These are phyloP conservation scores for Mormyrus hasselquistii DNA, from an alignment of 2,797 vertebrate genomes.

Conservation along the genomic window DNA sequence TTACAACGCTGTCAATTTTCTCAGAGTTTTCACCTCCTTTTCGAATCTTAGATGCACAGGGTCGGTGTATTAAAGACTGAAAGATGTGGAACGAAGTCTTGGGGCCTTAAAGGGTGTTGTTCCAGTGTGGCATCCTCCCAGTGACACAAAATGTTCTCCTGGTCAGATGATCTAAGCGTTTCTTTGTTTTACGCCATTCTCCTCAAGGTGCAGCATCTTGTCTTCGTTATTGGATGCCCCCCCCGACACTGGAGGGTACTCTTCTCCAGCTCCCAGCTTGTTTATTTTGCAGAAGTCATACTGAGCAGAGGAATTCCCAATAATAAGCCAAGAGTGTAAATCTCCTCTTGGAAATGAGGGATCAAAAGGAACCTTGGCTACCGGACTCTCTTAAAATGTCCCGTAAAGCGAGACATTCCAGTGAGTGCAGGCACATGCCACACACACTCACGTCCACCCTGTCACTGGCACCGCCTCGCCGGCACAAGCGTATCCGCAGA, in stretches of 20 bases:
- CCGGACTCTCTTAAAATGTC: constrained; percentile 27
- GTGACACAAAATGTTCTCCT: constrained; percentile 5
- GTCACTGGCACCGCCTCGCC: background rate
- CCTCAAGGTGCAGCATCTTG: background rate
- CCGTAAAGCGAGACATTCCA: constrained; percentile 34
- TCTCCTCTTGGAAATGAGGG: constrained; percentile 32
- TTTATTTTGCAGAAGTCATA: constrained; percentile 63
- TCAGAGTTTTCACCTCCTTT: background rate
- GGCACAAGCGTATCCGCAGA: background rate
- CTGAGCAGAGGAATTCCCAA: constrained; percentile 56
- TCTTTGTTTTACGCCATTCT: background rate
- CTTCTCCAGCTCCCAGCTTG: constrained; percentile 16
- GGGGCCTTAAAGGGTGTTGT: background rate
- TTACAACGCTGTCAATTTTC: background rate
- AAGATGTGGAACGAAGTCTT: background rate
- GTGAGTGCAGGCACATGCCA: constrained; percentile 17
- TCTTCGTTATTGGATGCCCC: background rate
- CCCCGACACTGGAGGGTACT: background rate
- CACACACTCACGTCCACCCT: background rate
- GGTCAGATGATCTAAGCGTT: background rate
- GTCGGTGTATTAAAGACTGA: background rate
- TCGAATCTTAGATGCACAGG: background rate
- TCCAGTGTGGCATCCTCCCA: background rate
- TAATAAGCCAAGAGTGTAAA: constrained; percentile 52
- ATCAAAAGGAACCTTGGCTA: constrained; percentile 35